Percentiles rank a stretch among this genome's conserved stretches.
phyloP scores from a whole-genome alignment of 2,888 invertebrate genomes.

The Calameuta idolon region DNA sequence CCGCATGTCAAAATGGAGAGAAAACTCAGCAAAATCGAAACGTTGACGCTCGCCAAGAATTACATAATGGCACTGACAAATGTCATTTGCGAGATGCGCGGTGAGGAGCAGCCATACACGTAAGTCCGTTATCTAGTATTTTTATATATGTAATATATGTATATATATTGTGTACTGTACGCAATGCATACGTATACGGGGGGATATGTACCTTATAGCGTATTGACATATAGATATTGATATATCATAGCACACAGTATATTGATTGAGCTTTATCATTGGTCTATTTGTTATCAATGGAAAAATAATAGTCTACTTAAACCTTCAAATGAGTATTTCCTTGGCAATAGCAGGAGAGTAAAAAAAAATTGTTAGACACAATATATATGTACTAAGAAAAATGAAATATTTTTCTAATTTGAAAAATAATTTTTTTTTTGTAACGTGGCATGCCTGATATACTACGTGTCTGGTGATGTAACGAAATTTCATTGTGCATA shows the following conservation, averaged over 20 bases:
- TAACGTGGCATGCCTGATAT: background rate
- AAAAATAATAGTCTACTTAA: background rate
- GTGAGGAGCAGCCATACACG: constrained; percentile 78
- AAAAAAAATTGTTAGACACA: background rate
- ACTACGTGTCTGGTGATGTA: background rate
- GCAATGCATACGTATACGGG: background rate
- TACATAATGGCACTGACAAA: constrained; percentile 86
- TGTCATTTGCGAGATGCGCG: constrained; percentile 82
- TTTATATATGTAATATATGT: constrained; percentile 13
- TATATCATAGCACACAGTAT: background rate
- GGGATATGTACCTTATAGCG: too few relatives aligned
- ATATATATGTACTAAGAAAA: background rate
- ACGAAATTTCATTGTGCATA: background rate
- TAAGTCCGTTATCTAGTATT: constrained; percentile 57
- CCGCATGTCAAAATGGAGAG: constrained; percentile 84
- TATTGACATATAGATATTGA: too few relatives aligned
- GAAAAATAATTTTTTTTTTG: background rate
- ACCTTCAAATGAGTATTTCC: background rate
- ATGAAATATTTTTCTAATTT: background rate
- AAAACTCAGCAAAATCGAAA: constrained; percentile 84
- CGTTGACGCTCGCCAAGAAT: constrained; percentile 83
- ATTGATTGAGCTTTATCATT: background rate
- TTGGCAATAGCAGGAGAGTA: too few relatives aligned
- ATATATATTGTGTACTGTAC: background rate
- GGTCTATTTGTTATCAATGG: background rate